phyloP scores from a whole-genome alignment of 1,140 invertebrate genomes.

The Uloborus diversus region DNA sequence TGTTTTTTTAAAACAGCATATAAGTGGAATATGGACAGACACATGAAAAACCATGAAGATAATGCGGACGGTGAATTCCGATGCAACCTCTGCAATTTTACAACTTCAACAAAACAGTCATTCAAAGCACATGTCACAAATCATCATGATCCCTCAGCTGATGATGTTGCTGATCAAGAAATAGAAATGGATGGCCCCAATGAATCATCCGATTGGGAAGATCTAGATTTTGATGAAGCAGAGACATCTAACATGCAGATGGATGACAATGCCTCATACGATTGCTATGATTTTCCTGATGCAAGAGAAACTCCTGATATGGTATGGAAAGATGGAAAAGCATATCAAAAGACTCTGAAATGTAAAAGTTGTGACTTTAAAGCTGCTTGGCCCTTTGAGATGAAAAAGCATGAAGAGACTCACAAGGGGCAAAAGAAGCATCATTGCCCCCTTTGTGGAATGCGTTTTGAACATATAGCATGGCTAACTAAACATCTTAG shows the following conservation, averaged over 20 bases:
- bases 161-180: slow-evolving; percentile 17
- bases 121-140: slow-evolving; percentile 87
- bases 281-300: not conserved
- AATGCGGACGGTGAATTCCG: slow-evolving; percentile 78
- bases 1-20: slow-evolving; percentile 93
- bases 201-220: not conserved
- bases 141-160: slow-evolving; percentile 62
- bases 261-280: slow-evolving; percentile 3
- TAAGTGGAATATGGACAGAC: slow-evolving; percentile 92
- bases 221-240: not conserved
- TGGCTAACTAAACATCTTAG: slow-evolving; percentile 51
- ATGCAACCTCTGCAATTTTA: slow-evolving; percentile 89
- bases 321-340: slow-evolving; percentile 66
- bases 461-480: slow-evolving; percentile 53
- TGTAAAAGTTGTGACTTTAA: slow-evolving; percentile 69
- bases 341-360: slow-evolving; percentile 66
- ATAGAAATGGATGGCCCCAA: not conserved
- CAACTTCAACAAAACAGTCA: slow-evolving; percentile 90
- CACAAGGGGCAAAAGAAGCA: slow-evolving; percentile 50
- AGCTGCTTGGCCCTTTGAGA: slow-evolving; percentile 70
- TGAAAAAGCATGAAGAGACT: slow-evolving; percentile 65
- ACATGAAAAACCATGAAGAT: slow-evolving; percentile 85
- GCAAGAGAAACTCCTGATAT: slow-evolving; percentile 64
- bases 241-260: not conserved
- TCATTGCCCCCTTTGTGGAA: slow-evolving; percentile 54